These are phyloP conservation scores for Agrochola litura DNA, from an alignment of 2,888 invertebrate species.

Conservation along the genomic window DNA sequence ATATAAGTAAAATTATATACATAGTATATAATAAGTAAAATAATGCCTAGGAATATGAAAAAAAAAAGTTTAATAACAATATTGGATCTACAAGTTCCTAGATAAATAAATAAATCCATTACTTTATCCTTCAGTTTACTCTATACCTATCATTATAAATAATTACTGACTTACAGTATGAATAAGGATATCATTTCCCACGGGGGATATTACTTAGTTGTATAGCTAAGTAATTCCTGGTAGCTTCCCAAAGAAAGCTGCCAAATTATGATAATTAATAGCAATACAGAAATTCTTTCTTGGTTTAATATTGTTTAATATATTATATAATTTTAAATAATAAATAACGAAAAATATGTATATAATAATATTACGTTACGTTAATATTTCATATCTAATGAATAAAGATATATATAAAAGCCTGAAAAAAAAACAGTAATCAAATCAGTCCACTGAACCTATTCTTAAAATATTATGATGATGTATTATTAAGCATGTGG, in stretches of 20 bases:
- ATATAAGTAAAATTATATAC: too few species aligned
- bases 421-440: neutral
- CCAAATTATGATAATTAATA: conserved; percentile 11
- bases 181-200: neutral
- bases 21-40: neutral
- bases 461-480: neutral
- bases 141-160: neutral
- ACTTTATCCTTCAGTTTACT: neutral
- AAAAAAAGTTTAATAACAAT: neutral
- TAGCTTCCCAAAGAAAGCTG: neutral
- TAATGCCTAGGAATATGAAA: neutral
- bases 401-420: neutral
- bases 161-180: neutral
- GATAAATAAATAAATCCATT: neutral
- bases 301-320: too few species aligned
- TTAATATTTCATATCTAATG: neutral
- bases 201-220: neutral
- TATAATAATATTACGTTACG: too few species aligned
- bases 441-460: neutral
- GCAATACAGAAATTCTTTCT: neutral
- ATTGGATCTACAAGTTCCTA: neutral
- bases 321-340: too few species aligned
- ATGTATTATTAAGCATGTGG: too few species aligned
- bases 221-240: neutral
- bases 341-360: too few species aligned